phyloP scores from a whole-genome alignment of 2,113 vertebrate genomes.

The Ornithorhynchus anatinus region DNA sequence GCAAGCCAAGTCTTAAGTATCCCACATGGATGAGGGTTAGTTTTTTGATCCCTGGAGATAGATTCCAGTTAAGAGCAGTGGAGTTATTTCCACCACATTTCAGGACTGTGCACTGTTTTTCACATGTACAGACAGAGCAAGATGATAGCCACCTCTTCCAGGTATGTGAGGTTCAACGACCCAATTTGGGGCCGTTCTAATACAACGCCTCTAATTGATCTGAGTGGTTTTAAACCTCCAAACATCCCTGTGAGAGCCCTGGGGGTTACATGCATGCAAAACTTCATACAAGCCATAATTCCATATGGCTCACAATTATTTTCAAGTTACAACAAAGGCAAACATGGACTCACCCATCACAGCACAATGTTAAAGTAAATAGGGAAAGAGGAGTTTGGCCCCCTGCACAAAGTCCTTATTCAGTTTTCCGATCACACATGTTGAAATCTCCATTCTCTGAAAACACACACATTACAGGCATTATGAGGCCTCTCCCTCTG shows the following conservation, averaged over 20 bases:
- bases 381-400: neutral
- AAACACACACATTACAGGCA: neutral
- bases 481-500: neutral
- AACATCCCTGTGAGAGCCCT: neutral
- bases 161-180: neutral
- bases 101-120: neutral
- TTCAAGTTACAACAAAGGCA: neutral
- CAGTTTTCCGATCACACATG: slow-evolving; percentile 31
- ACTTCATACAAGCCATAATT: neutral
- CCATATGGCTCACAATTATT: neutral
- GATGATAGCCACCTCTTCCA: neutral
- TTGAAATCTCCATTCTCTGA: slow-evolving; percentile 32
- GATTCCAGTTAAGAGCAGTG: too few species aligned
- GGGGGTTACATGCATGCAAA: neutral
- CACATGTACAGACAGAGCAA: fast-evolving
- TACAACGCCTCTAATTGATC: neutral
- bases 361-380: neutral
- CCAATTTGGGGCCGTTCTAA: neutral
- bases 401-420: slow-evolving; percentile 28
- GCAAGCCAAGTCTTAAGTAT: too few species aligned
- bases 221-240: neutral
- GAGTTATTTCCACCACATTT: neutral
- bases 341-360: neutral
- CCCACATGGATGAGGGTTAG: too few species aligned
- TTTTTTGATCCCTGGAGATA: too few species aligned